Conservation (phyloP, 2,797 vertebrate genomes). For the Parambassis ranga region DNA sequence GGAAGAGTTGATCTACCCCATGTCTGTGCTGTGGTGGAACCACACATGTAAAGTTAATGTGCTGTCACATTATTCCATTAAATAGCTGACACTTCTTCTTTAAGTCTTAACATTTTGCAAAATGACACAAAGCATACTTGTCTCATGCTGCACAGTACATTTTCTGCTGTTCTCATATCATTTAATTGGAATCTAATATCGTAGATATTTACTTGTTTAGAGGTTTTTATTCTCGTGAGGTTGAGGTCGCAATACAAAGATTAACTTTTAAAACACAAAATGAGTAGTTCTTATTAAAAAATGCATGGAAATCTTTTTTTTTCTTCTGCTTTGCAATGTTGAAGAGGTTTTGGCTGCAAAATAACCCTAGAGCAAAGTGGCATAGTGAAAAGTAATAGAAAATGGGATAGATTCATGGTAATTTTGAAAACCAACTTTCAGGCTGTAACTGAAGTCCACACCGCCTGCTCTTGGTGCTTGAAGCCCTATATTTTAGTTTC, state of each 20-base stretch:
- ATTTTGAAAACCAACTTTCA: slow-evolving; percentile 2
- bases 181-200: not conserved
- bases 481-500: slow-evolving; percentile 7
- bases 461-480: not conserved
- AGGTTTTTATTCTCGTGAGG: not conserved
- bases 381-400: not conserved
- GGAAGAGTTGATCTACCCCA: slow-evolving; percentile 10
- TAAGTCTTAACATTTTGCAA: slow-evolving; percentile 11
- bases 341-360: not conserved
- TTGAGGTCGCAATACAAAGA: too few relatives aligned
- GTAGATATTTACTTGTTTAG: not conserved
- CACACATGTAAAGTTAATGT: slow-evolving; percentile 8
- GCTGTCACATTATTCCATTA: slow-evolving; percentile 26
- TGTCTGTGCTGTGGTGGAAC: slow-evolving; percentile 8
- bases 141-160: not conserved
- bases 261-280: too few relatives aligned
- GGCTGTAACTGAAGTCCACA: not conserved
- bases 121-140: not conserved
- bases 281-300: too few relatives aligned
- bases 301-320: too few relatives aligned
- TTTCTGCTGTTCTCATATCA: not conserved
- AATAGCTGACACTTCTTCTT: slow-evolving; percentile 30
- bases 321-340: too few relatives aligned
- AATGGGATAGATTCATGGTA: not conserved
- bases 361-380: not conserved